Base-by-base conservation (phyloP, 2,888 invertebrate species). In the Terebella lapidaria region DNA sequence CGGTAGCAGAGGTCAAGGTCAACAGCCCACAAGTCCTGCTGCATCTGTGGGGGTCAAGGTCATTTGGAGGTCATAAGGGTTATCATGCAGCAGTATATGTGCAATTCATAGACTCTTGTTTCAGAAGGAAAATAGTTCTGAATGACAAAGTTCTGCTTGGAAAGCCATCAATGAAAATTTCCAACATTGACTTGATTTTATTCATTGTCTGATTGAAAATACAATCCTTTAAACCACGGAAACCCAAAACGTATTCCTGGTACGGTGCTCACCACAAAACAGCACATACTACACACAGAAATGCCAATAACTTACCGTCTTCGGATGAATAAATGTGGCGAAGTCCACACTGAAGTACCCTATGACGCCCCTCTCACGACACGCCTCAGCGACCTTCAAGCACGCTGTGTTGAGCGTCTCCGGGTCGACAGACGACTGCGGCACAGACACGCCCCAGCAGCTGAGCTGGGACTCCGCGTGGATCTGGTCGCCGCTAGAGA, bases 311-410 rank as follows among this genome's bases (percentile, higher is more conserved):
- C 72, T 70, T 68, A 77, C 77, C n/a, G 73, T 71, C 60, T 71
- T 70, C 0, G 72, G 71, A 60, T 80, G 71, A 47, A 80, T 78
- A 65, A 79, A 81, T 3, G 80, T 79, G 27, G 77, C 75, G 72
- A 81, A 80, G 64, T 80, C 78, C n/a, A 81, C 65, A 29, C 73
- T 67, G 61, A 78, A 68, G 62, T 78, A 74, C 58, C 81, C 81
- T 59, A 80, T 68, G 53, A 81, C 75, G 35, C 76, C 75, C 54
- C 78, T 66, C 1, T 73, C 66, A 65, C 74, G 75, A 67, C 79
- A 80, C 1, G 78, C 72, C 26, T 77, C 74, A 1, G 72, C 78
- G 20, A 81, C 72, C 54, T 68, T 72, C 28, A 69, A 63, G 67
- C 76, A 77, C 3, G 70, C 67, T 30, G 67, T 66, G 59, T 79